Base-by-base conservation (phyloP, 2,888 invertebrate species). In the Apodemia mormo region DNA sequence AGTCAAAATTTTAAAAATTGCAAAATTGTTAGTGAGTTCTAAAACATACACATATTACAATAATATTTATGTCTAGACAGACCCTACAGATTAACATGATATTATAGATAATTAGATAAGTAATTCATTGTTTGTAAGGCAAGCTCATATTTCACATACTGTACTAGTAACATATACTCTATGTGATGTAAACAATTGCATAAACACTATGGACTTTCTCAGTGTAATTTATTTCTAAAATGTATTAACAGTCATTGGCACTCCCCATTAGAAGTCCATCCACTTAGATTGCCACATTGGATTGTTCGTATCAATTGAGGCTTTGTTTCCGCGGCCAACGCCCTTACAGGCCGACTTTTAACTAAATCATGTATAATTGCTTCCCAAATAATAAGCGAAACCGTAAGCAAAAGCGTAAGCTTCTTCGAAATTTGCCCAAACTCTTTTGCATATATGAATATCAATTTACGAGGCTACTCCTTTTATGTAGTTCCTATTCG, bases 301-400 rank as follows among this genome's bases (percentile, higher is more conserved):
- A 81, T 84, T 81, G 58, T 58, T 58, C 58, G 80, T 85, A 89
- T 90, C 89, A 92, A 90, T 90, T 83, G 88, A 81, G 82, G 82
- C 92, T 89, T 92, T 92, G 92, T 92, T 87, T 82, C 81, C 72
- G 78, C 85, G 90, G 90, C 81, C 91, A 88, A 86, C 88, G 91
- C 87, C 85, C 89, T 83, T 82, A 70, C 40, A 40, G 78, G 75
- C 80, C 80, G 80, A 84, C 86, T 85, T 84, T 86, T 85, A 83
- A 86, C 81, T 82, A 81, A 82, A 80, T 78, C 71, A 72, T 76
- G 70, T 69, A 67, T 75, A 76, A 74, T 68, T 68, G 67, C 66
- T 14, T 9, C 9, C 7, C 75, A 84, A 84, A 81, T 74, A 67
- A 79, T 30, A 70, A 72, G 75, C 73, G 75, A 33, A 58, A 66